Base-by-base conservation (phyloP, 2,797 vertebrate species). In the Cossypha heuglini region DNA sequence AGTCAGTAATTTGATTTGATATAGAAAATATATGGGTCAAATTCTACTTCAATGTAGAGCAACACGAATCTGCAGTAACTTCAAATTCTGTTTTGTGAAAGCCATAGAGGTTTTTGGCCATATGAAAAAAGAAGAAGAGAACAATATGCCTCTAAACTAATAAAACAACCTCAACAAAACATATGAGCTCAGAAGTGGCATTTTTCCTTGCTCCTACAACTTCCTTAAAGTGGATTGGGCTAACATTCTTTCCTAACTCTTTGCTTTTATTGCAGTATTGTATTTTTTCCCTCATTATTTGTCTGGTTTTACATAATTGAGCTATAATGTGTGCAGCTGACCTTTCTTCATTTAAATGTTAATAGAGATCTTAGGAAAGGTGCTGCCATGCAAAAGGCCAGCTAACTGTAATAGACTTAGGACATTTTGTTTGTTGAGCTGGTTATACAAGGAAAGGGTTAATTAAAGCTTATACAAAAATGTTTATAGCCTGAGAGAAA, bases 291-390 rank as follows among this genome's bases (percentile, higher is more conserved):
- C 66, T 81, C 54, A 86, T 93, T 43, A 62, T 72, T 94, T 80
- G 7, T 8, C 61, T 68, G 28, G 29, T 48, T 88, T 90, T 88
- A 55, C 66, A 68, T 79, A 81, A 86, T 52, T 72, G 66, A 88
- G 73, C 37, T 78, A 18, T 90, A 90, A 85, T 63, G 31, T 92
- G 59, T 89, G 67, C 71, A 76, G 78, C 11, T 95, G 88, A 95
- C 94, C 94, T 95, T 88, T 86, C 58, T 86, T 92, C 86, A 95
- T 97, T 95, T 96, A 95, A 94, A 96, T 94, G 90, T 93, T 96
- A 94, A 96, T 97, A 86, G 86, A 95, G 86, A 95, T 86, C 88
- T 89, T 93, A 73, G 55, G 43, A 90, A 92, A 81, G 80, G 69
- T 84, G 66, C 43, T 90, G 79, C 55, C 37, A 40, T 16, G 37